phyloP scores from a whole-genome alignment of 2,113 vertebrate species.

The Pseudopipra pipra region DNA sequence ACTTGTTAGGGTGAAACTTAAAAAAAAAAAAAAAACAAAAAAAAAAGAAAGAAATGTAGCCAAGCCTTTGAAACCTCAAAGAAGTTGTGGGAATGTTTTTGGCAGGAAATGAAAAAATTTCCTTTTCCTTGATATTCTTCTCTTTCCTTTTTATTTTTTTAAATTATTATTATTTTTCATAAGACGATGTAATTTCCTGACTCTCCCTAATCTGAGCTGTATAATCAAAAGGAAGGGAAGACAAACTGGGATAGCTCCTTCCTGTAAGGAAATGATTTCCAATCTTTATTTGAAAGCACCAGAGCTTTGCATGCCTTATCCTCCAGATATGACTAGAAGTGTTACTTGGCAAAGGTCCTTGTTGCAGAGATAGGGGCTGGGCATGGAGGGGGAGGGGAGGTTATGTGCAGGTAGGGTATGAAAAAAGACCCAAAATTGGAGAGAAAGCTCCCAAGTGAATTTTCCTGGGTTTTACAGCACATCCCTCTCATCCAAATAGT shows the following conservation, averaged over 20 bases:
- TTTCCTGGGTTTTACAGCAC: neutral
- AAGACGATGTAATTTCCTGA: conserved; percentile 25
- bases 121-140: neutral
- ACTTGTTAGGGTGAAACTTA: neutral
- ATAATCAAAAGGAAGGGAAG: conserved; percentile 20
- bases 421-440: neutral
- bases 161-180: neutral
- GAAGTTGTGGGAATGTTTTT: neutral
- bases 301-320: neutral
- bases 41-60: neutral
- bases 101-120: conserved; percentile 48
- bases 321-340: neutral
- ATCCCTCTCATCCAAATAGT: neutral
- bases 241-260: conserved; percentile 3
- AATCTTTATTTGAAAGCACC: neutral
- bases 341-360: neutral
- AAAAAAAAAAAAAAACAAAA: neutral
- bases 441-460: neutral
- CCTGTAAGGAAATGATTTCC: conserved; percentile 5
- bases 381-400: neutral
- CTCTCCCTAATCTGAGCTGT: neutral
- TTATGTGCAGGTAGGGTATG: neutral
- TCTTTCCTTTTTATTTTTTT: neutral
- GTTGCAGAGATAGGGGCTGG: neutral
- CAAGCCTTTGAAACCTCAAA: neutral